Conservation (phyloP, 2,888 invertebrate genomes). For the Zonitis immaculata region DNA sequence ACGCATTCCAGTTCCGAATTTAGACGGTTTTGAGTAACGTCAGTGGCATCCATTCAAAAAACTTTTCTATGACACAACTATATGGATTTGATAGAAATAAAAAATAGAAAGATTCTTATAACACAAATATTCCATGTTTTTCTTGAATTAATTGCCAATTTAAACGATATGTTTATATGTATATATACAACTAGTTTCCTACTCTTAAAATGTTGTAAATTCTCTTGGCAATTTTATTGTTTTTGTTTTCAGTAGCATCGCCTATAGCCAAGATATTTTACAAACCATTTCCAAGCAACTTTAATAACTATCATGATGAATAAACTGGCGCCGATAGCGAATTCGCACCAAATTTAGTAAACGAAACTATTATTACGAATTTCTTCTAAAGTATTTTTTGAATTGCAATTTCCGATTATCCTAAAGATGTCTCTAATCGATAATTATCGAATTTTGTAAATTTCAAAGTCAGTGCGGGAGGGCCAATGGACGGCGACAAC, state of each 20-base stretch:
- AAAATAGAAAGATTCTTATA: no score
- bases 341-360: not conserved
- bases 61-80: conserved; percentile 25
- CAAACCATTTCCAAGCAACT: not conserved
- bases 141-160: not conserved
- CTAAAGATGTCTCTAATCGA: no score
- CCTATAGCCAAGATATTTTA: not conserved
- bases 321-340: not conserved
- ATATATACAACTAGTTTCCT: not conserved
- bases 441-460: no score
- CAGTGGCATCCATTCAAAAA: conserved; percentile 40
- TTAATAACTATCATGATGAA: no score
- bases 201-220: not conserved
- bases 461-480: conserved; percentile 14
- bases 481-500: conserved; percentile 16
- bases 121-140: not conserved
- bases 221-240: not conserved
- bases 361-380: not conserved
- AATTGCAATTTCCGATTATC: no score
- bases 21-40: conserved; percentile 45
- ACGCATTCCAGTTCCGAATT: conserved; percentile 46
- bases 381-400: no score
- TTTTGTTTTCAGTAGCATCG: not conserved
- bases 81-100: no score
- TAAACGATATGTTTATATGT: not conserved